These are phyloP conservation scores for Syritta pipiens DNA, from an alignment of 2,888 invertebrate species.

Conservation along the genomic window DNA sequence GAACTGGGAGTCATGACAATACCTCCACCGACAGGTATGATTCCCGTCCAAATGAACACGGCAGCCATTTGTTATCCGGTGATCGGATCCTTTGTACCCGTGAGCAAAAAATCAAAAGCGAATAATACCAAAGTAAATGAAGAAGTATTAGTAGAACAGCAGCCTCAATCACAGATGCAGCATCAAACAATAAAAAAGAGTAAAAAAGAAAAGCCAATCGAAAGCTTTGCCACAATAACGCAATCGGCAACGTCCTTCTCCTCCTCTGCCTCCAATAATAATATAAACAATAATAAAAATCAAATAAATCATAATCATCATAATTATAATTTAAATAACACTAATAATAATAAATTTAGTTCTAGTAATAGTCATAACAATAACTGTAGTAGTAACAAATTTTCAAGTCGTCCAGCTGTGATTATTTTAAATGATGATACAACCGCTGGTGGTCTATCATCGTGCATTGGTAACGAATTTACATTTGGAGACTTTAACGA, in stretches of 20 bases:
- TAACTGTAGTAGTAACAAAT: slow-evolving; percentile 59
- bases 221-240: slow-evolving; percentile 27
- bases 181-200: slow-evolving; percentile 42
- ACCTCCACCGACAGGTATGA: slow-evolving; percentile 24
- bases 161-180: slow-evolving; percentile 26
- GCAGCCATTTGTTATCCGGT: slow-evolving; percentile 18
- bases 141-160: slow-evolving; percentile 35
- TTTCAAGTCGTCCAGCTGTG: slow-evolving; percentile 82
- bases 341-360: slow-evolving; percentile 60
- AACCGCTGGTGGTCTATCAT: slow-evolving; percentile 72
- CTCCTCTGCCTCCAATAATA: slow-evolving; percentile 38
- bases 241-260: slow-evolving; percentile 54
- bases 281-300: slow-evolving; percentile 59
- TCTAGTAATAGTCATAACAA: slow-evolving; percentile 63
- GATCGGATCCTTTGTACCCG: slow-evolving; percentile 14
- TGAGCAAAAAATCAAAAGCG: slow-evolving; percentile 56
- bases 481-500: slow-evolving; percentile 83
- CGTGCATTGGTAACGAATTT: slow-evolving; percentile 84
- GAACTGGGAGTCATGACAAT: slow-evolving; percentile 23
- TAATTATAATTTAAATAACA: slow-evolving; percentile 48
- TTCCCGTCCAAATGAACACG: slow-evolving; percentile 40
- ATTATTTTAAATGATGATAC: slow-evolving; percentile 84
- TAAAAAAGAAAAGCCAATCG: slow-evolving; percentile 53
- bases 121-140: slow-evolving; percentile 63
- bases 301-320: slow-evolving; percentile 61